Conservation (phyloP, 2,113 vertebrate species). For the Thunnus maccoyii region DNA sequence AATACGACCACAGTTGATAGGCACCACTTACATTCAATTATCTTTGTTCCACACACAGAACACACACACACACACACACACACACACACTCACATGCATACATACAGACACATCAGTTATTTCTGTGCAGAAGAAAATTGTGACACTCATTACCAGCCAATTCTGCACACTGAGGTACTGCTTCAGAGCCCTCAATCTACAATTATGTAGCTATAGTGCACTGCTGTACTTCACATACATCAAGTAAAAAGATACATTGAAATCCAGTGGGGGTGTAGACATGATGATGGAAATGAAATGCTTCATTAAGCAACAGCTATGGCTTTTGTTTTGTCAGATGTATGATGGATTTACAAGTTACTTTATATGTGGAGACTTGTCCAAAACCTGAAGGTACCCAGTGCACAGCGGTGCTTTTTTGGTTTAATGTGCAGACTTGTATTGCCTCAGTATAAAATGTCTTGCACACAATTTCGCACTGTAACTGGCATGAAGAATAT, state of each 20-base stretch:
- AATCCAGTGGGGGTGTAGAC: slow-evolving; percentile 50
- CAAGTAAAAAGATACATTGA: slow-evolving; percentile 62
- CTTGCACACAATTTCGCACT: background rate
- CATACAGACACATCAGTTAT: slow-evolving; percentile 26
- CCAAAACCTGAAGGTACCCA: too few species aligned
- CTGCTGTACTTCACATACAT: slow-evolving; percentile 64
- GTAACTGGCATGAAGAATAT: too few species aligned
- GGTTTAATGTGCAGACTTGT: background rate
- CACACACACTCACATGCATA: background rate
- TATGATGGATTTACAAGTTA: slow-evolving; percentile 46
- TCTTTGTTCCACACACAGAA: slow-evolving; percentile 53
- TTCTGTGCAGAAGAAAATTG: slow-evolving; percentile 56
- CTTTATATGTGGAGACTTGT: background rate
- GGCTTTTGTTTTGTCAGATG: slow-evolving; percentile 57
- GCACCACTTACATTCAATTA: slow-evolving; percentile 78
- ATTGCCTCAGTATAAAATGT: background rate
- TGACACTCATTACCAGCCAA: slow-evolving; percentile 62
- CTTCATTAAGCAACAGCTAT: slow-evolving; percentile 61
- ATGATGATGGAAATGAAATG: slow-evolving; percentile 69
- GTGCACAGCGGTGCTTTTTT: too few species aligned
- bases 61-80: slow-evolving; percentile 18
- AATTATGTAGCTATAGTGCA: slow-evolving; percentile 57
- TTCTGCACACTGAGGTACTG: slow-evolving; percentile 45
- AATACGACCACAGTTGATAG: slow-evolving; percentile 67
- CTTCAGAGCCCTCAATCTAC: slow-evolving; percentile 62